Conservation (phyloP, 2,113 vertebrate species). For the Nothobranchius kuhntae region DNA sequence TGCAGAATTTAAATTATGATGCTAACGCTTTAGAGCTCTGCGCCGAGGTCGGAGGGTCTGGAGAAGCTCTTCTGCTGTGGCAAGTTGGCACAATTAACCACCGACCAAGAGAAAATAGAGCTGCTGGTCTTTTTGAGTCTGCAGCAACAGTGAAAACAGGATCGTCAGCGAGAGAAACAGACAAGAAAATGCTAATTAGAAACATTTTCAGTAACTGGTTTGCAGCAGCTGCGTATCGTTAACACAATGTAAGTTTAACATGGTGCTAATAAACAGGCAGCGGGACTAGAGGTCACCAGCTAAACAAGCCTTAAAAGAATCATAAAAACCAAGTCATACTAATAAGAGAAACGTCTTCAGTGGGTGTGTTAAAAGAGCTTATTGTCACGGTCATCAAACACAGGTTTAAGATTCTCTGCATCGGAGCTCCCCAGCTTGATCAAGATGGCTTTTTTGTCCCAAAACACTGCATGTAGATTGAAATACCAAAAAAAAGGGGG, state of each 20-base stretch:
- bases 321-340: background rate
- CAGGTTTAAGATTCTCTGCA: background rate
- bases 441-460: background rate
- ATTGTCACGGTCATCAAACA: too few relatives aligned
- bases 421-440: background rate
- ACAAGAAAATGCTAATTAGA: background rate
- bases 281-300: too few relatives aligned
- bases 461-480: background rate
- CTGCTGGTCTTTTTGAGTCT: conserved; percentile 9
- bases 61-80: background rate
- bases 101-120: conserved; percentile 4
- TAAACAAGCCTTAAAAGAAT: too few relatives aligned
- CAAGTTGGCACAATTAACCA: conserved; percentile 3
- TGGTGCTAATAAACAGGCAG: background rate
- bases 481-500: too few relatives aligned
- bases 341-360: background rate
- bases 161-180: background rate
- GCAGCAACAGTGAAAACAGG: background rate
- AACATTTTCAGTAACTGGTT: background rate
- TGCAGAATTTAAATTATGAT: background rate
- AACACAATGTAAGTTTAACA: background rate
- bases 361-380: too few relatives aligned
- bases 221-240: background rate
- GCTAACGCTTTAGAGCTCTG: background rate
- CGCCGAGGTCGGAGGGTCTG: background rate